Conservation (phyloP, 23 tunicate genomes). For the Trididemnum nubilum region DNA sequence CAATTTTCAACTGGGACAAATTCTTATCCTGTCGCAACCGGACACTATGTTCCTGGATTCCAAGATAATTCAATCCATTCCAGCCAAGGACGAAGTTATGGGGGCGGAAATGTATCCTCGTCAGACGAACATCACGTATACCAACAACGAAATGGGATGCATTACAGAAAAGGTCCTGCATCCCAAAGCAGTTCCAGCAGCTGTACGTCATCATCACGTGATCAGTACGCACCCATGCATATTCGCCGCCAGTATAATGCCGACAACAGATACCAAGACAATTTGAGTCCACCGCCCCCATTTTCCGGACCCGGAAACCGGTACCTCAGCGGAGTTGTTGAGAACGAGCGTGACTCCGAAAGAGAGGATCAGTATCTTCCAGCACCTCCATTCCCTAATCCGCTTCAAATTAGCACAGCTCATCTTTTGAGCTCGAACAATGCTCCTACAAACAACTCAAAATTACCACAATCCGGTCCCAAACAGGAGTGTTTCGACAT, state of each 20-base stretch:
- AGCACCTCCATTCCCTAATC: not conserved
- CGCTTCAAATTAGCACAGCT: not conserved
- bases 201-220: slow-evolving; percentile 59
- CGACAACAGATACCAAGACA: not conserved
- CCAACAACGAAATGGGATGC: slow-evolving; percentile 38
- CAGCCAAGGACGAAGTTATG: not conserved
- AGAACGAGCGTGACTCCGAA: slow-evolving; percentile 46
- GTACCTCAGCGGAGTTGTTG: slow-evolving; percentile 73
- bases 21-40: slow-evolving; percentile 5
- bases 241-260: not conserved
- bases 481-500: slow-evolving; percentile 34
- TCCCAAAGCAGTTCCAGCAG: slow-evolving; percentile 78
- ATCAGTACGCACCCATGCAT: slow-evolving; percentile 12
- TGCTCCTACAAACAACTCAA: not conserved
- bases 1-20: slow-evolving; percentile 27
- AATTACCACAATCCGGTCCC: not conserved
- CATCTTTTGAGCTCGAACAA: not conserved
- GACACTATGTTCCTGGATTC: not conserved
- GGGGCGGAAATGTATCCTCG: not conserved
- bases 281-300: not conserved
- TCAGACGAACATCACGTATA: not conserved
- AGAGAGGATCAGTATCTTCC: not conserved
- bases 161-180: slow-evolving; percentile 58
- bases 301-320: slow-evolving; percentile 44
- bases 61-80: not conserved